Percentiles rank a stretch among this genome's conserved stretches.
Evolutionary conservation across 2,888 invertebrate species (phyloP).

Genomic region (Acanthosepion lycidas): DNA sequence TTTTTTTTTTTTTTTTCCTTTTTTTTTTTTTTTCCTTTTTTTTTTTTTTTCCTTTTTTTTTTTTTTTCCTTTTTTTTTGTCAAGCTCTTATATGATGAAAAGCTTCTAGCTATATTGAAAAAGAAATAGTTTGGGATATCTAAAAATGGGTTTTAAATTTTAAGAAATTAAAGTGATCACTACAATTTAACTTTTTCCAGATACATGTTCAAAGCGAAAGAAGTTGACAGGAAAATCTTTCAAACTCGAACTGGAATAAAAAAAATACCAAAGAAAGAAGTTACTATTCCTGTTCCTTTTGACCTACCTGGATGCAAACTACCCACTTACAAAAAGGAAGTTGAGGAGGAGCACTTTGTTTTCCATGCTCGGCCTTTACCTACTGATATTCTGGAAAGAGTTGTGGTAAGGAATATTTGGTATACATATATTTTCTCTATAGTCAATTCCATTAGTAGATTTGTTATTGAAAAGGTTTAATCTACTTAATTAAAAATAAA

Average conservation of each 20-base stretch:
- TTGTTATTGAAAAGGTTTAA: background rate
- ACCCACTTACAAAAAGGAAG: conserved; percentile 52
- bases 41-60: too few species aligned
- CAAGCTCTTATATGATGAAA: too few species aligned
- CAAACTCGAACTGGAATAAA: conserved; percentile 76
- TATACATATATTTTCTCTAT: background rate
- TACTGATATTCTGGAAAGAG: conserved; percentile 66
- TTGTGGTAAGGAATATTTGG: conserved; percentile 61
- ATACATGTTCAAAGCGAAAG: conserved; percentile 81
- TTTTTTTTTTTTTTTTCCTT: too few species aligned
- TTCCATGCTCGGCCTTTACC: conserved; percentile 85
- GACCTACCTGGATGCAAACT: conserved; percentile 59
- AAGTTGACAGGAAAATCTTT: conserved; percentile 80
- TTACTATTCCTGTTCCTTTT: conserved; percentile 80
- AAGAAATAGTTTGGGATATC: too few species aligned
- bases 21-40: too few species aligned
- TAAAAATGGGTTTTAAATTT: too few species aligned
- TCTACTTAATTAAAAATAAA: too few species aligned
- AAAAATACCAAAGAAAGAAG: conserved; percentile 77
- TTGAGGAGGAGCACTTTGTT: conserved; percentile 78
- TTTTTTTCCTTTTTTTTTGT: too few species aligned
- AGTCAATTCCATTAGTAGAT: too few species aligned
- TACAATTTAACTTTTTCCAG: conserved; percentile 67
- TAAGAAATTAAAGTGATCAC: too few species aligned
- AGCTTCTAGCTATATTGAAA: too few species aligned